phyloP scores from a whole-genome alignment of 2,888 invertebrate species.

The Serrognathus titanus region DNA sequence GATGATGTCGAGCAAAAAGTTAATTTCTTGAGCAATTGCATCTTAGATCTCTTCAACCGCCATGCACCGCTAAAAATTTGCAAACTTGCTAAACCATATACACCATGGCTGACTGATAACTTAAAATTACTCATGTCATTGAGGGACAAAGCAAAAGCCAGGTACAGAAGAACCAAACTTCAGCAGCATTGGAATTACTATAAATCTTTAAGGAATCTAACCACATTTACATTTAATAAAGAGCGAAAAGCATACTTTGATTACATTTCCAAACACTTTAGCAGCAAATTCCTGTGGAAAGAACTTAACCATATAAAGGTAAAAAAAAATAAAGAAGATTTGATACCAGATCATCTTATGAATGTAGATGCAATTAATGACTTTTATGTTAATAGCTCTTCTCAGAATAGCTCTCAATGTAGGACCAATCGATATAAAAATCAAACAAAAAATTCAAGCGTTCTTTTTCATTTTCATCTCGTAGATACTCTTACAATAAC shows the following conservation, averaged over 20 bases:
- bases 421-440: no score
- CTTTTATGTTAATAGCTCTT: no score
- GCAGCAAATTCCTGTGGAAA: no score
- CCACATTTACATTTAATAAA: background rate
- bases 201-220: slow-evolving; percentile 1
- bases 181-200: slow-evolving; percentile 2
- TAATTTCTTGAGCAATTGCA: background rate
- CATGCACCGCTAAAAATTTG: background rate
- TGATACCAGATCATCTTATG: no score
- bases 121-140: slow-evolving; percentile 2
- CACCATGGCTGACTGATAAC: slow-evolving; percentile 6
- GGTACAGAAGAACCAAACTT: background rate
- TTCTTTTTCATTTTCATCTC: background rate
- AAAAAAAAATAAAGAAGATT: no score
- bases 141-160: slow-evolving; percentile 1
- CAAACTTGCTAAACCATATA: background rate
- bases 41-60: background rate
- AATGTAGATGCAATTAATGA: no score
- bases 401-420: no score
- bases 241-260: slow-evolving; percentile 1
- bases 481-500: background rate
- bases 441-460: no score
- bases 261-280: no score
- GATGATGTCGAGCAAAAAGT: background rate
- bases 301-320: no score